A percentile compares a stretch with the other conserved stretches of the same genome.
phyloP scores from a whole-genome alignment of 2,888 invertebrate species.

The Apotomis betuletana region DNA sequence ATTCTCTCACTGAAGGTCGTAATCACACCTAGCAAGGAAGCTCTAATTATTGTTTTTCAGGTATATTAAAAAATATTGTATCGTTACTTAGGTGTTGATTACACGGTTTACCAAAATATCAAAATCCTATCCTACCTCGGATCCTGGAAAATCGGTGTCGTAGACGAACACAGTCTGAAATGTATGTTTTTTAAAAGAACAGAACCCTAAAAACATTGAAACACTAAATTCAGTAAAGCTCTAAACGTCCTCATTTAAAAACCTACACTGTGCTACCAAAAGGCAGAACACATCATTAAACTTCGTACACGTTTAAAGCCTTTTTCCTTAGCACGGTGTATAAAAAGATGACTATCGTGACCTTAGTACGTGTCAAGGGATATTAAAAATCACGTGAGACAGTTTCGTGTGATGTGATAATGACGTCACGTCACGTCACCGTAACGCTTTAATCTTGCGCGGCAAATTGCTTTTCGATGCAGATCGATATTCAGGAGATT shows the following conservation, averaged over 20 bases:
- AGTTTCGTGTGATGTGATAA: constrained; percentile 44
- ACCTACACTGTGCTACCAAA: constrained; percentile 18
- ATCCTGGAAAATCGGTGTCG: too few species aligned
- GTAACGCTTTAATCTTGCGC: constrained; percentile 51
- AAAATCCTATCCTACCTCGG: too few species aligned
- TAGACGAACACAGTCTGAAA: too few species aligned
- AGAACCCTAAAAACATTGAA: neutral
- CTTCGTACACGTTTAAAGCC: neutral
- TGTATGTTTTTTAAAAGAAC: too few species aligned
- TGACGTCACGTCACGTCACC: constrained; percentile 52
- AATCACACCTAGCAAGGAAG: too few species aligned
- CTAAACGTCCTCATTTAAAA: constrained; percentile 45
- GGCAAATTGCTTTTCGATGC: constrained; percentile 58
- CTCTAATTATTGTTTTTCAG: too few species aligned
- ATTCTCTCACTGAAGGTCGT: too few species aligned
- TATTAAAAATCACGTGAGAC: constrained; percentile 49
- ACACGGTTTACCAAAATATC: too few species aligned
- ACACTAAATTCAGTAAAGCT: constrained; percentile 48
- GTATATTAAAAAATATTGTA: too few species aligned
- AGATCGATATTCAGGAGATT: constrained; percentile 54
- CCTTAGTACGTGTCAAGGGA: constrained; percentile 62
- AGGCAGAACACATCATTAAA: constrained; percentile 38
- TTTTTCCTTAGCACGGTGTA: neutral
- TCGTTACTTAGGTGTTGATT: too few species aligned
- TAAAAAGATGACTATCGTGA: constrained; percentile 61